Evolutionary conservation across 1,140 invertebrate genomes (phyloP), one percentile per base, ranked within the genome.

Genomic region (Oncopodura yosiiana): DNA sequence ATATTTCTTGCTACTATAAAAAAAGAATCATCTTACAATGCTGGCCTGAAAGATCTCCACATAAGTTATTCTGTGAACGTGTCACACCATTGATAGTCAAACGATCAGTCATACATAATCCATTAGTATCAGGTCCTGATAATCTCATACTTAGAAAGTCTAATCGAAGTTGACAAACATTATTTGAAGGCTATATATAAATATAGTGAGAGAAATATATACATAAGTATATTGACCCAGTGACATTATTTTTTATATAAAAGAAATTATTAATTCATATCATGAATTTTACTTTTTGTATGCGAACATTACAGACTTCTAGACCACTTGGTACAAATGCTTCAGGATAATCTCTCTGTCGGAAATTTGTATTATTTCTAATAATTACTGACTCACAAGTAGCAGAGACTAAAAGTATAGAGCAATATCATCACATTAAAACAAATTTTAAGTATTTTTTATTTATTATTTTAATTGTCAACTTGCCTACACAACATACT

Each of bases 401-500:
- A 11, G 49, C 56, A 29, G 58, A 29, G 2, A 64, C 61, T 61
- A 23, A 5, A 23, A 39, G 3, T 23, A 21, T 27, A 24, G 30
- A 43, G n/a, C n/a, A n/a, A n/a, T n/a, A n/a, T n/a, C 36, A 39
- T 36, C 4, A 45, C 11, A 23, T 14, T 6, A 8, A 18, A 6
- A 8, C 19, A 42, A 42, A 21, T 18, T 4, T 3, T 8, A 23
- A 38, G 11, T 18, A 16, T 12, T 24, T 11, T 8, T 11, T 18
- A 18, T 8, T 42, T 18, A 8, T 23, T 30, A 11, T 53, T 4
- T 32, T 4, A 46, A 24, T 19, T 36, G 30, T 27, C 8, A 14
- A 46, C 54, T 50, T 62, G 56, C 60, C 34, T 21, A 63, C 43
- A 38, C 61, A 63, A 36, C 61, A 63, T 29, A 58, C 55, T n/a